These are phyloP conservation scores for Polyploca ridens DNA, from an alignment of 2,888 invertebrate genomes.

Conservation along the genomic window DNA sequence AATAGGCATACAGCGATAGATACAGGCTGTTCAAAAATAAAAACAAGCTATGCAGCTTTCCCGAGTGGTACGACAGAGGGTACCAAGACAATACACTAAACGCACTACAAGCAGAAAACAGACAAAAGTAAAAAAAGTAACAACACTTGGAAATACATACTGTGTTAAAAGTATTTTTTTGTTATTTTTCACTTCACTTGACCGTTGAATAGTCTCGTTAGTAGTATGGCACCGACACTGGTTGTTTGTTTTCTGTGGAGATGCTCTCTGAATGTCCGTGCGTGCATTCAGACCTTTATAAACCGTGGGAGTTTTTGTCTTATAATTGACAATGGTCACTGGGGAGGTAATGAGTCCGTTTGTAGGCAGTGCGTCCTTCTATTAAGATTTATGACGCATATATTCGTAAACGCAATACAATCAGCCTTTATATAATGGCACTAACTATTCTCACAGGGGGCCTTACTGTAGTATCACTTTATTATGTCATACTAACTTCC, in stretches of 20 bases:
- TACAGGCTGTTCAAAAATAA: no score
- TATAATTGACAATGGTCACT: slow-evolving; percentile 79
- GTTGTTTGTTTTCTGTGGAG: slow-evolving; percentile 61
- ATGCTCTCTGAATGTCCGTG: slow-evolving; percentile 76
- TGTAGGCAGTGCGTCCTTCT: slow-evolving; percentile 80
- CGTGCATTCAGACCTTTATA: slow-evolving; percentile 76
- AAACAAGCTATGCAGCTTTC: no score
- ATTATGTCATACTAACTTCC: slow-evolving; percentile 7
- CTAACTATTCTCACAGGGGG: slow-evolving; percentile 13
- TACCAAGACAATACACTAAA: no score
- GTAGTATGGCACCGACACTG: slow-evolving; percentile 58
- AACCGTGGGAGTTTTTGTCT: slow-evolving; percentile 83
- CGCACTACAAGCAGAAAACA: no score
- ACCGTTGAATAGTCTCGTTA: slow-evolving; percentile 21
- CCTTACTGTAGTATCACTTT: slow-evolving; percentile 7
- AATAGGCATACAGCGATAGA: no score
- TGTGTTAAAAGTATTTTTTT: not conserved
- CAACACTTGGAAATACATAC: not conserved
- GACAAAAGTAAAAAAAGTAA: not conserved
- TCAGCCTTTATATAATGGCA: slow-evolving; percentile 27
- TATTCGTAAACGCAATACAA: slow-evolving; percentile 60
- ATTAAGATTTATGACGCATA: slow-evolving; percentile 71
- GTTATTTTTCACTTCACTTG: not conserved
- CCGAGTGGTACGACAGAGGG: no score
- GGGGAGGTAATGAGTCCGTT: slow-evolving; percentile 80